Base-by-base conservation (phyloP, 2,888 invertebrate genomes). In the Beris morrisii region DNA sequence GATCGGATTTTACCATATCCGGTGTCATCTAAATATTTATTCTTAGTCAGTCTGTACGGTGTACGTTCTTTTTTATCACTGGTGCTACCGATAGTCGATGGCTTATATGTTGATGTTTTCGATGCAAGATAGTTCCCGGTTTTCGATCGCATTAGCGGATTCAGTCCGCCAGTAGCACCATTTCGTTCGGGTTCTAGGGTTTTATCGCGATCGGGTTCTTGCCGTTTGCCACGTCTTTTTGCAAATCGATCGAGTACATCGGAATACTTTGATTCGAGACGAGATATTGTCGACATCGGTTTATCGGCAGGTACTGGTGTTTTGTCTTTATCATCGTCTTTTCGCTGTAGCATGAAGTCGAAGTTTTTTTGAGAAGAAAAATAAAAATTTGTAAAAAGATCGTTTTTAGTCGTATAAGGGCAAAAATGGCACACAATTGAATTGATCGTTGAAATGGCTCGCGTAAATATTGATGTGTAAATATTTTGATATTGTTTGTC, bases 241-340 rank as follows among this genome's bases (percentile, higher is more conserved):
- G 89, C 88, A 72, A 89, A 87, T 74, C 86, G 86, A 75, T 91
- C 90, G 73, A 92, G 81, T 28, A 91, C 86, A 15, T 89, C 86
- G 1, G 90, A 87, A 79, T 91, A 91, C 79, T 92, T 92, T 76
- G 92, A 90, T 81, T 91, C 91, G 73, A 91, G 81, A 15, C 90
- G 86, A 69, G 85, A 87, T 61, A 90, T 84, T 31, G 89, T 87
- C 54, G 77, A 84, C 76, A 72, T 67, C 58, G 74, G 71, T 46
- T 75, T 72, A 15, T 71, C 72, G 28, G 65, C 50, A 11, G 59
- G 43, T 6, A 71, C 74, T 44, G 81, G 79, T 43, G 81, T 80
- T 73, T 77, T 80, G 69, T 81, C 81, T 75, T 74, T 77, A 73
- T 81, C 81, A 69, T 75, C 73, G 15, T 61, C 52, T 75, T 73